A percentile compares a stretch with the other conserved stretches of the same genome.
Evolutionary conservation across 2,888 invertebrate genomes (phyloP).

Genomic region (Thecophora atra): DNA sequence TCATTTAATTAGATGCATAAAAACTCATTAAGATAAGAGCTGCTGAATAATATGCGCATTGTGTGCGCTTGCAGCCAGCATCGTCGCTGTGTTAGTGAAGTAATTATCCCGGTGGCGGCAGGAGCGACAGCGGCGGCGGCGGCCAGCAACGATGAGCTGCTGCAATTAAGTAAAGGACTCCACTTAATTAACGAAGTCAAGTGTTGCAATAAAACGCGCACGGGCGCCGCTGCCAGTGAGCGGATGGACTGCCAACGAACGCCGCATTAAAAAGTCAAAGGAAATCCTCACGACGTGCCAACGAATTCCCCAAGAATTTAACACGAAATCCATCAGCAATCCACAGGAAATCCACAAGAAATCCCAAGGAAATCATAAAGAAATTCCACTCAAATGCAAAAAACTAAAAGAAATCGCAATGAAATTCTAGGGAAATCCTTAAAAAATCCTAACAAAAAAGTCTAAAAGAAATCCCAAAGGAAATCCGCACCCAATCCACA

Average conservation of each 20-base stretch:
- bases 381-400: too few species aligned
- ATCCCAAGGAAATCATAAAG: too few species aligned
- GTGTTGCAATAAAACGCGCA: slow-evolving; percentile 22
- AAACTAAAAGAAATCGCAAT: too few species aligned
- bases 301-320: too few species aligned
- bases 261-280: too few species aligned
- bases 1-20: slow-evolving; percentile 64
- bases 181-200: slow-evolving; percentile 43
- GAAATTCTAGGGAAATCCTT: too few species aligned
- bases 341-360: too few species aligned
- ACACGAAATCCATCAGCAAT: too few species aligned
- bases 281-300: too few species aligned
- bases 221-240: not conserved
- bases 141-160: slow-evolving; percentile 38
- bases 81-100: slow-evolving; percentile 1
- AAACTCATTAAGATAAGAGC: slow-evolving; percentile 64
- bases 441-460: too few species aligned
- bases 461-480: too few species aligned
- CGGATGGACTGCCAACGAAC: not conserved
- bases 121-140: not conserved
- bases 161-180: slow-evolving; percentile 57
- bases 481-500: too few species aligned
- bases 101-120: slow-evolving; percentile 42
- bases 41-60: slow-evolving; percentile 39
- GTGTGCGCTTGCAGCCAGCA: slow-evolving; percentile 42